Evolutionary conservation across 1,140 invertebrate species (phyloP).

Genomic region (Drosophila eugracilis): DNA sequence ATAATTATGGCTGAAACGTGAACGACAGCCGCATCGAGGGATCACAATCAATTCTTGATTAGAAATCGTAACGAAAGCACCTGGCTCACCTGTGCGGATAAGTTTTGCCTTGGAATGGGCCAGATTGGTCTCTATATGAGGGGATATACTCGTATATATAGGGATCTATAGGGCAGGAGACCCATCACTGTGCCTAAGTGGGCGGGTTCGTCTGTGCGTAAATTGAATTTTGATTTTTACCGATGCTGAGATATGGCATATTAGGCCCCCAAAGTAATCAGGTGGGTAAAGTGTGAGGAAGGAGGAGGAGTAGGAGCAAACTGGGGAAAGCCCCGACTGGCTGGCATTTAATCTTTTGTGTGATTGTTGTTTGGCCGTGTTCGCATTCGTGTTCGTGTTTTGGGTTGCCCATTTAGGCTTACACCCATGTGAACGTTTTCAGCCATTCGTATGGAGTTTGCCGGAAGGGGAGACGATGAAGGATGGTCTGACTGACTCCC

Average conservation of each 20-base stretch:
- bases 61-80: slow-evolving; percentile 72
- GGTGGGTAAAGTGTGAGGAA: slow-evolving; percentile 32
- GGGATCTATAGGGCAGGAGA: no score
- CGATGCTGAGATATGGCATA: slow-evolving; percentile 82
- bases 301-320: neutral
- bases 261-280: slow-evolving; percentile 81
- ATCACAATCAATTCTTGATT: slow-evolving; percentile 84
- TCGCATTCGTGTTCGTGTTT: slow-evolving; percentile 72
- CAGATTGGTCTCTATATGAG: no score
- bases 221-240: slow-evolving; percentile 84
- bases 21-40: slow-evolving; percentile 82
- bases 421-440: slow-evolving; percentile 62
- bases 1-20: slow-evolving; percentile 83
- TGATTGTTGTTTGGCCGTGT: slow-evolving; percentile 63
- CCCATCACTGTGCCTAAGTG: slow-evolving; percentile 36
- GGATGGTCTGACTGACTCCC: no score
- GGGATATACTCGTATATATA: no score
- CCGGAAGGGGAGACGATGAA: no score
- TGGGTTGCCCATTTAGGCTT: slow-evolving; percentile 79
- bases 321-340: slow-evolving; percentile 9
- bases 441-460: no score
- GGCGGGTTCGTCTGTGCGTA: slow-evolving; percentile 69
- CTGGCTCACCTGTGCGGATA: slow-evolving; percentile 30
- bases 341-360: slow-evolving; percentile 80
- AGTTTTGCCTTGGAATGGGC: neutral